Percentiles rank a stretch among this genome's conserved stretches.
Evolutionary conservation across 2,888 invertebrate species (phyloP).

Genomic region (Autographa pulchrina): DNA sequence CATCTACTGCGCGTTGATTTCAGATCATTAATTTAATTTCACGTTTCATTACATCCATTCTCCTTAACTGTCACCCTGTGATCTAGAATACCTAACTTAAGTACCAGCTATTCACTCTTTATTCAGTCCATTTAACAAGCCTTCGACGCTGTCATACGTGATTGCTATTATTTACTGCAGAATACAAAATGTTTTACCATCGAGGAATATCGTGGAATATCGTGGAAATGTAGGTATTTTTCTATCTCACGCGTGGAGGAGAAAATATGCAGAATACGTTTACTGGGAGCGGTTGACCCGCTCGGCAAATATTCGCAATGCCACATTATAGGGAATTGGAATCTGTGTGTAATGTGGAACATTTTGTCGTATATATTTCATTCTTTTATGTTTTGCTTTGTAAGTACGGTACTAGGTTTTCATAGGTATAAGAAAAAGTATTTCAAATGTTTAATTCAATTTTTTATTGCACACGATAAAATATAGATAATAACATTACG

Average conservation of each 20-base stretch:
- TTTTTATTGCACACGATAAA: too few species aligned
- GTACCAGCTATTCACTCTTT: conserved; percentile 22
- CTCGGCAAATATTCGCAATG: conserved; percentile 27
- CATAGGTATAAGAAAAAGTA: too few species aligned
- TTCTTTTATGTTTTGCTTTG: too few species aligned
- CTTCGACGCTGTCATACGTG: conserved; percentile 11
- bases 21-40: not conserved
- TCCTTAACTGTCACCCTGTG: not conserved
- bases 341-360: conserved; percentile 15
- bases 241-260: conserved; percentile 39
- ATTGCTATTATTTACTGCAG: not conserved
- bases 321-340: conserved; percentile 13
- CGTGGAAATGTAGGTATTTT: conserved; percentile 24
- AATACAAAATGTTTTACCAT: conserved; percentile 15
- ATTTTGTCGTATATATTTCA: not conserved
- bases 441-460: too few species aligned
- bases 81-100: conserved; percentile 2
- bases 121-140: conserved; percentile 32
- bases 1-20: not conserved
- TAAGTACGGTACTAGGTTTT: too few species aligned
- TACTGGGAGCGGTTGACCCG: conserved; percentile 31
- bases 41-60: not conserved
- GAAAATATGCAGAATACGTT: conserved; percentile 31
- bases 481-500: too few species aligned
- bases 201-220: not conserved